A percentile compares a stretch with the other conserved stretches of the same genome.
phyloP scores from a whole-genome alignment of 2,113 vertebrate genomes.

The Pseudopodoces humilis region DNA sequence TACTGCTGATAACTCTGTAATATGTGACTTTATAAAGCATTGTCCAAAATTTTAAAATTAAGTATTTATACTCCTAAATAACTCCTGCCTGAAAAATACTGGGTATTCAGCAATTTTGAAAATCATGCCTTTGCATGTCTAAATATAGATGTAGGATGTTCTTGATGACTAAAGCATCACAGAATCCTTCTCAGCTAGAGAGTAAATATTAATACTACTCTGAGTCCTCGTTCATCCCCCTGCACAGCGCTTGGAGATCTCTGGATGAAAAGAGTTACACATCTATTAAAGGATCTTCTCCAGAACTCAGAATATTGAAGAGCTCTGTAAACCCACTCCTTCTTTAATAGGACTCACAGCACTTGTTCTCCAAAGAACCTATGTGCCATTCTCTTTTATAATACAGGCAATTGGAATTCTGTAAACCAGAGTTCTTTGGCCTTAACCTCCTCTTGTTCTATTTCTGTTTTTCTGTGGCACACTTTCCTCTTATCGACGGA shows the following conservation, averaged over 20 bases:
- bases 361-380: background rate
- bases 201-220: conserved; percentile 16
- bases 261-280: background rate
- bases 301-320: conserved; percentile 4
- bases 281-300: background rate
- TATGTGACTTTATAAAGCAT: background rate
- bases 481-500: background rate
- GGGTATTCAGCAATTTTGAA: background rate
- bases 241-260: background rate
- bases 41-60: background rate
- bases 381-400: background rate
- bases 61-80: conserved; percentile 1
- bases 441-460: background rate
- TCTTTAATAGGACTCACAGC: background rate
- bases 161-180: conserved; percentile 4
- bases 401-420: conserved; percentile 19
- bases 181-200: background rate
- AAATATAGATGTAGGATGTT: background rate
- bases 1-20: background rate
- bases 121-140: background rate
- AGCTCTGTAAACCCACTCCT: background rate
- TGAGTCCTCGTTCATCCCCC: background rate
- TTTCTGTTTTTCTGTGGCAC: background rate
- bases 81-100: background rate
- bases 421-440: background rate